Conservation (phyloP, 2,797 vertebrate genomes). For the Vespertilio murinus region DNA sequence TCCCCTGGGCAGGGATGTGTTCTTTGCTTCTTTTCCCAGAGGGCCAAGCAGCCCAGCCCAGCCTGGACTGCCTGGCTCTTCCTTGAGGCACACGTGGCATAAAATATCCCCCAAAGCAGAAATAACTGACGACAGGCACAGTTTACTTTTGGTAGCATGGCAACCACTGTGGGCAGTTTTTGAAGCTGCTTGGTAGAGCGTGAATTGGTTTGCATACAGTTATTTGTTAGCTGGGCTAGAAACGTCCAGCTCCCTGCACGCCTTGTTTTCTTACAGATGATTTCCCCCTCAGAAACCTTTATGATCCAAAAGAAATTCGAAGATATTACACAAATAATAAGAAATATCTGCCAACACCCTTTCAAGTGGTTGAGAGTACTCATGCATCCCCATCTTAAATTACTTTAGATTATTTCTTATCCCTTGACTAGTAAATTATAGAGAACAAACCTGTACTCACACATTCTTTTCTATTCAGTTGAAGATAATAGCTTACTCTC, state of each 20-base stretch:
- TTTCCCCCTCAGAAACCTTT: neutral
- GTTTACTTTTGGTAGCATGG: conserved; percentile 25
- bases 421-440: conserved; percentile 3
- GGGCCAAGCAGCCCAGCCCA: neutral
- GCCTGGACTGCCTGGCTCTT: neutral
- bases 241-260: neutral
- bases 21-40: conserved; percentile 29
- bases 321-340: neutral
- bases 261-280: neutral
- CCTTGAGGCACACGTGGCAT: neutral
- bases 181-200: conserved; percentile 43
- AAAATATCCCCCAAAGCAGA: neutral
- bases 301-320: neutral
- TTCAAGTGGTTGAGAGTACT: conserved; percentile 26
- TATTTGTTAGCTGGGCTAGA: conserved; percentile 35
- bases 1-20: neutral
- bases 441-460: neutral
- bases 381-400: neutral
- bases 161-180: conserved; percentile 2
- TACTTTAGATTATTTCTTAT: conserved; percentile 21
- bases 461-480: neutral
- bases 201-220: conserved; percentile 48
- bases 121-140: neutral
- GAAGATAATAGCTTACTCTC: neutral
- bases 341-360: neutral